Conservation (phyloP, 2,113 vertebrate species). For the Ammospiza caudacuta region DNA sequence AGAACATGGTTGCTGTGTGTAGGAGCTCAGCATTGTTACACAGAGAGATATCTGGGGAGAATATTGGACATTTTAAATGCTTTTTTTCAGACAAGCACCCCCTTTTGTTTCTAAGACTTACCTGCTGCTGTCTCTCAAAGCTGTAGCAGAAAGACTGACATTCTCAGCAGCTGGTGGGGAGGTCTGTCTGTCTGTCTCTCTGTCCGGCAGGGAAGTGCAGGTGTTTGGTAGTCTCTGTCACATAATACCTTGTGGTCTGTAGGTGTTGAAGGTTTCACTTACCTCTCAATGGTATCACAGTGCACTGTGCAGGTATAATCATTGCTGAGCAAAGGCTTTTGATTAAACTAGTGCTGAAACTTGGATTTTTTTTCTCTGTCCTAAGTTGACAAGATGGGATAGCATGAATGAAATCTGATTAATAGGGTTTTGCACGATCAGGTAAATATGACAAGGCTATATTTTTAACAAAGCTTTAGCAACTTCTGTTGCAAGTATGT, state of each 20-base stretch:
- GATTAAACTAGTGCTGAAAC: not conserved
- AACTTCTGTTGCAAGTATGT: not conserved
- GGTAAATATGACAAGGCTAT: not conserved
- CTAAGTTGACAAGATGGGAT: not conserved
- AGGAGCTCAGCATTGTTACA: not conserved
- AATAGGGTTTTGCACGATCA: not conserved
- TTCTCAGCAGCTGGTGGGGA: not conserved
- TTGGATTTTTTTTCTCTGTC: not conserved
- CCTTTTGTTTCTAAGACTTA: not conserved
- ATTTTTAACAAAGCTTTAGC: not conserved
- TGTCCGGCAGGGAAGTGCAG: not conserved
- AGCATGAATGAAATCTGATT: not conserved
- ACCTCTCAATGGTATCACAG: not conserved
- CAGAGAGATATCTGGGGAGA: not conserved
- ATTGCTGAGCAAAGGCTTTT: not conserved
- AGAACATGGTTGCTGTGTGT: fast-evolving
- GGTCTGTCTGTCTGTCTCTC: not conserved
- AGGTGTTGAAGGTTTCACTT: not conserved
- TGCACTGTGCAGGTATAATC: not conserved
- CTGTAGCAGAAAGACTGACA: not conserved
- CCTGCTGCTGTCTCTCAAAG: not conserved
- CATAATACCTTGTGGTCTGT: not conserved
- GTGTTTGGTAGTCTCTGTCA: not conserved
- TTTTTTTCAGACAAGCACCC: not conserved
- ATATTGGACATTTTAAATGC: not conserved